Base-by-base conservation (phyloP, 2,113 vertebrate species). In the Hemibates koningsi region DNA sequence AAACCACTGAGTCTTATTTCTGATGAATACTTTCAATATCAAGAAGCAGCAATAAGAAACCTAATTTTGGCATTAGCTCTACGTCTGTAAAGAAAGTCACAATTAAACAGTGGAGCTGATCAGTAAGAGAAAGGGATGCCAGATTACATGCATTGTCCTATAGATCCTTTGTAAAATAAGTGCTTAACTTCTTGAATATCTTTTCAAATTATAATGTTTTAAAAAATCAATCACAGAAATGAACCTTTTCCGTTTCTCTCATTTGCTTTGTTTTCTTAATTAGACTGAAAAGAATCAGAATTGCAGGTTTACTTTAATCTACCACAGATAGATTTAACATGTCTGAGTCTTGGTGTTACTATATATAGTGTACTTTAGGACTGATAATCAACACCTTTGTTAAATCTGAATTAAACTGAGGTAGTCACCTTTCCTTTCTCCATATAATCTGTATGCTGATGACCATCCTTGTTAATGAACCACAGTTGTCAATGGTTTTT, bases 391-490 rank as follows among this genome's bases (percentile, higher is more conserved):
- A 83, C 61, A 48, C n/a, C 9, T 41, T 27, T 81, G 34, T 84
- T 71, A 71, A 68, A 66, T 43, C 54, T 48, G 53, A 56, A 12
- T 88, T 71, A 38, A 87, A 48, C 82, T 13, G 10, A 5, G 5
- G n/a, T 81, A 68, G 84, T 87, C 66, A 82, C 81, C 76, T 82
- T 79, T 27, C 41, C 41, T 82, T 79, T 79, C 38, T 80, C 61
- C 11, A 66, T 66, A 50, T 81, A 41, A 80, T 88, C 63, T 84
- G 13, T 61, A 9, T 85, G 83, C 76, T 82, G 48, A 89, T 86
- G 83, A 81, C 79, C 34, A 21, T 52, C 66, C 56, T 91, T 82
- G 54, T 29, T 87, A 88, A 91, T 88, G 87, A 90, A 85, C 90
- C 86, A 82, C 56, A 57, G 63, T 85, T 68, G 63, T 68, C 87